A percentile compares a stretch with the other conserved stretches of the same genome.
These are phyloP conservation scores for Ochotona curzoniae DNA, from an alignment of 2,113 vertebrate species.

Conservation along the genomic window DNA sequence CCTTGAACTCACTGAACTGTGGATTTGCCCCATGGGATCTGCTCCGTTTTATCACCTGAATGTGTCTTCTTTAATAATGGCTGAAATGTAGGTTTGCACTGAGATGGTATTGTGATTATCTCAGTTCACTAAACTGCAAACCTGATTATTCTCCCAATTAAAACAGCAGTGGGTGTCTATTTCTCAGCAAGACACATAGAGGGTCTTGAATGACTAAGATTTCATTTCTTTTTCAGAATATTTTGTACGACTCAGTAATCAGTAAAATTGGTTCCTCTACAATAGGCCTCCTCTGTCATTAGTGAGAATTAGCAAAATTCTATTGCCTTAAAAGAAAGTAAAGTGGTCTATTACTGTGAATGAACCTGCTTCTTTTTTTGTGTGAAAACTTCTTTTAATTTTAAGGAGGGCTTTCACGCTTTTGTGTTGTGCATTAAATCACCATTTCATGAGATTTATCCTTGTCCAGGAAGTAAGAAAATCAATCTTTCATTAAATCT, in stretches of 20 bases:
- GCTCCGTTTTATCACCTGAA: slow-evolving; percentile 58
- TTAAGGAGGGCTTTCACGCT: slow-evolving; percentile 64
- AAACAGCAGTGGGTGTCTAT: slow-evolving; percentile 70
- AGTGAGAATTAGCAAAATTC: slow-evolving; percentile 78
- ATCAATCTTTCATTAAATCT: slow-evolving; percentile 69
- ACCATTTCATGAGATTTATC: slow-evolving; percentile 69
- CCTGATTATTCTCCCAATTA: slow-evolving; percentile 74
- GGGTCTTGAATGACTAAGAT: slow-evolving; percentile 77
- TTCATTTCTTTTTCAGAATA: slow-evolving; percentile 81
- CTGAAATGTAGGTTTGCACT: slow-evolving; percentile 43
- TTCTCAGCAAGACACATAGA: slow-evolving; percentile 76
- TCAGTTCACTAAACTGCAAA: slow-evolving; percentile 76
- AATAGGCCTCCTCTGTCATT: slow-evolving; percentile 72
- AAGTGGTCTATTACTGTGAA: slow-evolving; percentile 74
- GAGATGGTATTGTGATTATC: slow-evolving; percentile 67
- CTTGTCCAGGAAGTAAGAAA: slow-evolving; percentile 61
- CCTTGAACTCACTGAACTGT: neutral
- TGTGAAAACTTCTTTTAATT: slow-evolving; percentile 70
- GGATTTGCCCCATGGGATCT: neutral
- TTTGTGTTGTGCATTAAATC: slow-evolving; percentile 73
- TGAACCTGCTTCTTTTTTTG: slow-evolving; percentile 53
- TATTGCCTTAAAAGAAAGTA: slow-evolving; percentile 63
- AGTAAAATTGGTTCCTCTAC: slow-evolving; percentile 76
- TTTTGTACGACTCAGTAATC: slow-evolving; percentile 81
- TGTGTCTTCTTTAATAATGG: slow-evolving; percentile 62